These are phyloP conservation scores for Orthosia incerta DNA, from an alignment of 2,888 invertebrate species.

Conservation along the genomic window DNA sequence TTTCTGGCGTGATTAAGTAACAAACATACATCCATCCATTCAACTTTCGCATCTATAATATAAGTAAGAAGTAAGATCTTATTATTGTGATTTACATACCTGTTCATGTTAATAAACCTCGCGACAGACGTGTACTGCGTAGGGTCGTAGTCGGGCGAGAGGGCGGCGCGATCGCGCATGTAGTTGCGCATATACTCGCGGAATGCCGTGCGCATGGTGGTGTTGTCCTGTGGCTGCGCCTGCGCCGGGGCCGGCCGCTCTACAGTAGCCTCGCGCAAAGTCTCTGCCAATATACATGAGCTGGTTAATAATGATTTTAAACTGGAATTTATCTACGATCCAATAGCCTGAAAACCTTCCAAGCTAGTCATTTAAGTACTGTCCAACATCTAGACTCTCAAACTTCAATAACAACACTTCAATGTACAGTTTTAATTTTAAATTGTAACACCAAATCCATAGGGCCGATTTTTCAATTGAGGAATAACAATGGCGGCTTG, in stretches of 20 bases:
- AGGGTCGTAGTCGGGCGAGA: slow-evolving; percentile 77
- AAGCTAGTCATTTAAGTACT: not conserved
- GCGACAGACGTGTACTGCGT: slow-evolving; percentile 74
- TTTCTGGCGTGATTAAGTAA: no score
- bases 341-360: not conserved
- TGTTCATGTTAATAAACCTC: slow-evolving; percentile 72
- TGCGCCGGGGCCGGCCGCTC: slow-evolving; percentile 43
- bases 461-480: not conserved
- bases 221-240: slow-evolving; percentile 56
- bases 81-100: slow-evolving; percentile 46
- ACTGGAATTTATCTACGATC: not conserved
- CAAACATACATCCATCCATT: no score
- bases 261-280: slow-evolving; percentile 72
- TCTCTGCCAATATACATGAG: slow-evolving; percentile 69
- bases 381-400: no score
- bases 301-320: not conserved
- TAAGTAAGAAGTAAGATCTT: no score
- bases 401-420: no score
- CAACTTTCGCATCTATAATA: no score
- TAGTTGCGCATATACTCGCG: slow-evolving; percentile 79
- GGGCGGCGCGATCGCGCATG: slow-evolving; percentile 72
- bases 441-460: not conserved
- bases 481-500: no score
- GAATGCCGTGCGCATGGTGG: slow-evolving; percentile 73
- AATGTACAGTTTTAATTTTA: not conserved